Base-by-base conservation (phyloP, 2,113 vertebrate species). In the Heloderma charlesbogerti region DNA sequence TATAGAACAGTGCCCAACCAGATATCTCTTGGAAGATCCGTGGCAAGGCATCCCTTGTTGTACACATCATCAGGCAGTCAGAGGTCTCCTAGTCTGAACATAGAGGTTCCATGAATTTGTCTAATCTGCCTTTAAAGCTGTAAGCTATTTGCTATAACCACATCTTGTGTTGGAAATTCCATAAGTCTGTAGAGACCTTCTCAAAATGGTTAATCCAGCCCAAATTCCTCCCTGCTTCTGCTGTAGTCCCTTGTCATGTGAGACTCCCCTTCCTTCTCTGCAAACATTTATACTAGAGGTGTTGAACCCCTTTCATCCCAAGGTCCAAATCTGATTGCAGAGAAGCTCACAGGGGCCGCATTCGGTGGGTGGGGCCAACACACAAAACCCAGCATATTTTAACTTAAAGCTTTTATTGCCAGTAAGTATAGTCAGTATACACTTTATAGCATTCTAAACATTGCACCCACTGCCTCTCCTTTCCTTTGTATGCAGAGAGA, bases 161-260 rank as follows among this genome's bases (percentile, higher is more conserved):
- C 48, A 51, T 80, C 29, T 48, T 20, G 8, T 34, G 12, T 3
- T 51, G 29, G 29, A 80, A 51, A 54, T 80, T 80, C 45, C 10
- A 16, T 37, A 80, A 51, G 57, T 85, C 45, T 77, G 18, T 22
- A 60, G 2, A 82, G 20, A 74, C 54, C 34, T 86, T 54, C 25
- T 86, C 27, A 77, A 63, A 87, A 75, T 77, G 57, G 20, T 88
- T 88, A 43, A 67, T 66, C 37, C 54, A 88, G 37, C 25, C 75
- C 27, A 60, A 67, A 48, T 88, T 78, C 27, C 27, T 88, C 8
- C 31, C 37, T 45, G 18, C 4, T 66, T 66, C 27, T 88, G 71
- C 37, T 66, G 10, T 72, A 57, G n/a, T 2, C n/a, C 31, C 15
- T 54, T 86, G 37, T 31, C 72, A 43, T 31, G 18, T 40, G 74